These are phyloP conservation scores for Ophion obscuratus DNA, from an alignment of 2,888 invertebrate genomes.

Conservation along the genomic window DNA sequence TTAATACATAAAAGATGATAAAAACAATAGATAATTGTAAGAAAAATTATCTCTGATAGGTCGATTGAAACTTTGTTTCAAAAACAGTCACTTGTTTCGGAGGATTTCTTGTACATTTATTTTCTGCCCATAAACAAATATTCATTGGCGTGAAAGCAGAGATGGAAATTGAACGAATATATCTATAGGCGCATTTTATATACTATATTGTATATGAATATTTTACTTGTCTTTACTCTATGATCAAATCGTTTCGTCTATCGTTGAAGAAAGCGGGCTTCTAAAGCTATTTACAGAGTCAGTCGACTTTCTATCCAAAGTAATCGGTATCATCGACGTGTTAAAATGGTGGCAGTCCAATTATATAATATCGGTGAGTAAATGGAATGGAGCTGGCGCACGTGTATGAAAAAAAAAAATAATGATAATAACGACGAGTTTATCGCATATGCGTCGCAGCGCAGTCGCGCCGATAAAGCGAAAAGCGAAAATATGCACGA, in stretches of 20 bases:
- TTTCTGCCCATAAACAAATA: no score
- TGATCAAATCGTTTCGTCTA: background rate
- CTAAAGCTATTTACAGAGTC: background rate
- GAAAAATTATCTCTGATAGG: no score
- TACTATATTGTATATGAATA: no score
- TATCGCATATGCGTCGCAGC: slow-evolving; percentile 25
- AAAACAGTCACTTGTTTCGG: no score
- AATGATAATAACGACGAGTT: slow-evolving; percentile 19
- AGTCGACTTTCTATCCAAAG: background rate
- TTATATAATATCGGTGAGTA: slow-evolving; percentile 7
- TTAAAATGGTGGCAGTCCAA: background rate
- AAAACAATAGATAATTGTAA: no score
- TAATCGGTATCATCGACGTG: background rate
- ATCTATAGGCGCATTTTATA: no score
- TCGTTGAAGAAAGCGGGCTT: background rate
- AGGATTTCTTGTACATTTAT: no score
- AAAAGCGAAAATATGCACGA: slow-evolving; percentile 31
- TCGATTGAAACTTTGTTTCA: no score
- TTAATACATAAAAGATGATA: no score
- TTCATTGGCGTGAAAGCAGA: no score
- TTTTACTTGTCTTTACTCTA: background rate
- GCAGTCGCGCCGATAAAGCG: slow-evolving; percentile 5
- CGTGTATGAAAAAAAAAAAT: slow-evolving; percentile 38
- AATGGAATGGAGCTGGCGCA: background rate
- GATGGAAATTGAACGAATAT: no score